Base-by-base conservation (phyloP, 2,797 vertebrate species). In the Betta splendens region DNA sequence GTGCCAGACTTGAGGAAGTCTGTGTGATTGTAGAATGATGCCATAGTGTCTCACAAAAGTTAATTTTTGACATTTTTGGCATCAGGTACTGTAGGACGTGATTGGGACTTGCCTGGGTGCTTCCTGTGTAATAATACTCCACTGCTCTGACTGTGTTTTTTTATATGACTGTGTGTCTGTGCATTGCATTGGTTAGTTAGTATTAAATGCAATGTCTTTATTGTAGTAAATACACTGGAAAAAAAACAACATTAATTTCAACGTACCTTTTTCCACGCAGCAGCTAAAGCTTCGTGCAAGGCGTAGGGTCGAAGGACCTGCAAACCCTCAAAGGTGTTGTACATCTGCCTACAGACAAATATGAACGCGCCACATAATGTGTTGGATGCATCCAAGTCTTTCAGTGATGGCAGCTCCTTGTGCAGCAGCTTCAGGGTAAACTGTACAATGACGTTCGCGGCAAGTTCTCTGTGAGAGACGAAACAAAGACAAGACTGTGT, bases 281-380 rank as follows among this genome's bases (percentile, higher is more conserved):
- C 87, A 44, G 92, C 93, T 11, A 98, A 81, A 53, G 91, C 92
- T 56, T 86, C 87, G 73, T 97, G 96, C 36, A 99, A 85, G 42
- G 72, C 69, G 17, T 98, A 97, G 37, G 94, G 91, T 57, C 88
- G 84, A 32, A 98, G 78, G 21, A 91, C 78, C 72, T 96, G 93
- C 12, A 99, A 81, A 12, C 97, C 97, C 85, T 98, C 94, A 23
- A 94, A 97, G 26, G 95, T 97, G 85, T 93, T 91, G 81, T 96
- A 98, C 48, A 98, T 95, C 80, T 98, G 96, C 53, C 92, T 88
- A 66, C 97, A 98, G 7, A 97, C 90, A 42, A 95, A 96, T 87
- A 98, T 87, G 64, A 98, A 99, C 65, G 95, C 94, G 57, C 94
- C 95, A 72, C 94, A 96, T 55, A 96, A 65, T 1, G 80, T 20